Evolutionary conservation across 2,797 vertebrate species (phyloP).

Genomic region (Anisognathus igniventris): DNA sequence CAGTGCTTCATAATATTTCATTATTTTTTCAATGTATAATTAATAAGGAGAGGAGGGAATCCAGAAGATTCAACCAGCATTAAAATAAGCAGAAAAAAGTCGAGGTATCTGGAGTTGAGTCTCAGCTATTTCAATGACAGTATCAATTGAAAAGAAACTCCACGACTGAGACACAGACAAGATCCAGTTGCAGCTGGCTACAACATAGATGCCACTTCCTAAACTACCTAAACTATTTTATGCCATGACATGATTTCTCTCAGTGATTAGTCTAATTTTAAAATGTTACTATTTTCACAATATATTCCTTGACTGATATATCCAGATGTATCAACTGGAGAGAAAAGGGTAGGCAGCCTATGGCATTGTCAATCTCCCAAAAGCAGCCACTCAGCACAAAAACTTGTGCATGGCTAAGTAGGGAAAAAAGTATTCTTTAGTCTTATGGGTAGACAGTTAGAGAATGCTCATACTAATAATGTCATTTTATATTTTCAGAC

Average conservation of each 20-base stretch:
- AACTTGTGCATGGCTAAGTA: neutral
- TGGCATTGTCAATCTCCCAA: neutral
- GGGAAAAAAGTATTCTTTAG: neutral
- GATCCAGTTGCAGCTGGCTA: neutral
- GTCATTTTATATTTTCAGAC: neutral
- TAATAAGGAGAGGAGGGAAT: neutral
- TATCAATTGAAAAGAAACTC: neutral
- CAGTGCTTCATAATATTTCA: neutral
- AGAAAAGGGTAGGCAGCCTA: neutral
- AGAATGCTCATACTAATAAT: neutral
- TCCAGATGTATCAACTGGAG: neutral
- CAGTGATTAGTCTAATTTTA: neutral
- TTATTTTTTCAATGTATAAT: constrained; percentile 15
- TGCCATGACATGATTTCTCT: neutral
- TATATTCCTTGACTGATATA: neutral
- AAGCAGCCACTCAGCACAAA: neutral
- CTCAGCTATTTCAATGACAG: neutral
- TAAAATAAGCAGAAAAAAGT: constrained; percentile 9
- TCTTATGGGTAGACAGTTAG: neutral
- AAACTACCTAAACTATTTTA: neutral
- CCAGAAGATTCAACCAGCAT: neutral
- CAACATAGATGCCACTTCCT: neutral
- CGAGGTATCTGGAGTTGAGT: neutral
- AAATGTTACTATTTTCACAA: neutral
- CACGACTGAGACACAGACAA: neutral